A percentile compares a stretch with the other conserved stretches of the same genome.
Conservation (phyloP, 1,140 invertebrate genomes). For the Dreissena polymorpha region DNA sequence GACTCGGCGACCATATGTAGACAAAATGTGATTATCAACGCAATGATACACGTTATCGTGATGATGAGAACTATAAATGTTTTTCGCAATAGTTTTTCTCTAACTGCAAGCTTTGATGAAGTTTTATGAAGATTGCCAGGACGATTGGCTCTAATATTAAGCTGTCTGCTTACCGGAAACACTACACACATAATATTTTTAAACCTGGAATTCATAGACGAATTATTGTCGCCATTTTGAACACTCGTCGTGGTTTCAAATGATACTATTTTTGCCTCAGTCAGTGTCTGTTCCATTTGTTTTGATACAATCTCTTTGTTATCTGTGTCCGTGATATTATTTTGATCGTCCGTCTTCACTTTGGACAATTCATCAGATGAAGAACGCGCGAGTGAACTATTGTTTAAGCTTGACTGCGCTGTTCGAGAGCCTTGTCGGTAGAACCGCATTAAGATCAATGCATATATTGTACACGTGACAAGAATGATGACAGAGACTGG, state of each 20-base stretch:
- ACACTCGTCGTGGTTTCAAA: too few species aligned
- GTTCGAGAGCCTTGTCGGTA: slow-evolving; percentile 17
- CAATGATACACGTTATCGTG: slow-evolving; percentile 43
- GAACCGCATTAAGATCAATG: slow-evolving; percentile 37
- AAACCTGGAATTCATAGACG: not conserved
- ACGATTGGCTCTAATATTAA: slow-evolving; percentile 1
- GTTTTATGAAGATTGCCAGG: not conserved
- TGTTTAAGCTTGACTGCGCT: slow-evolving; percentile 17
- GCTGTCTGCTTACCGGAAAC: slow-evolving; percentile 13
- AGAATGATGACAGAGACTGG: slow-evolving; percentile 43
- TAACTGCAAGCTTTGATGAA: not conserved
- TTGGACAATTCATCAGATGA: not conserved
- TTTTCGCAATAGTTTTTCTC: slow-evolving; percentile 30
- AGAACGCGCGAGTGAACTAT: not conserved
- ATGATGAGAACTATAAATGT: slow-evolving; percentile 48
- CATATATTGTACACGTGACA: slow-evolving; percentile 36
- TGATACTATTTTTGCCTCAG: not conserved
- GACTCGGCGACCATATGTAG: slow-evolving; percentile 40
- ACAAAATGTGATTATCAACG: slow-evolving; percentile 45
- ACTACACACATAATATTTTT: slow-evolving; percentile 23
- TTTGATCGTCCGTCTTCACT: slow-evolving; percentile 1
- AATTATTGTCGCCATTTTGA: not conserved
- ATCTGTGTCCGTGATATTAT: not conserved
- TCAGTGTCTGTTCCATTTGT: not conserved
- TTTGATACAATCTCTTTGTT: not conserved